Evolutionary conservation across 1,140 invertebrate genomes (phyloP).

Genomic region (Colletes gigas): DNA sequence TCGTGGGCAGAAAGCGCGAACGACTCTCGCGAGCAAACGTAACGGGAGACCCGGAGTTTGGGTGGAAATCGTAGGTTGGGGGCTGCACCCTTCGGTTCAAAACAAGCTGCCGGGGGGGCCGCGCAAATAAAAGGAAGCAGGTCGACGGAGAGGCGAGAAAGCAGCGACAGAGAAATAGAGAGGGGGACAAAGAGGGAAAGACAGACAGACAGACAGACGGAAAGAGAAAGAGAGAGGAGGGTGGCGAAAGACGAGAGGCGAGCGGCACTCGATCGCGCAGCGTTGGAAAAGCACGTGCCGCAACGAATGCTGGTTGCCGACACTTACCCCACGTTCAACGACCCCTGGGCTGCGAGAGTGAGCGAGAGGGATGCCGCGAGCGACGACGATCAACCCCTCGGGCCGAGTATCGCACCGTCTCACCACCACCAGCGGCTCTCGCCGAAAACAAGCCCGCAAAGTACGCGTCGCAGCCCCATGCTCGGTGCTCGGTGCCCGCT

Average conservation of each 20-base stretch:
- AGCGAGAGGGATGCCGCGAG: constrained; percentile 14
- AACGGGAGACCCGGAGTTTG: neutral
- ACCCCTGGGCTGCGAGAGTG: constrained; percentile 43
- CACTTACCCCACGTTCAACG: constrained; percentile 66
- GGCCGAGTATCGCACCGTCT: constrained; percentile 31
- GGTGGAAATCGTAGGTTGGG: neutral
- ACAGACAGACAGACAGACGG: neutral
- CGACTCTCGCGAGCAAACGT: too few relatives aligned
- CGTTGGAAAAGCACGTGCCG: constrained; percentile 52
- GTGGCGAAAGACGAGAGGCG: constrained; percentile 1
- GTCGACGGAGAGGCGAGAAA: neutral
- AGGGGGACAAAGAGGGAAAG: neutral
- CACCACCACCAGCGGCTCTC: constrained; percentile 46
- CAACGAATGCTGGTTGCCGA: constrained; percentile 34
- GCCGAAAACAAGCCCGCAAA: constrained; percentile 36
- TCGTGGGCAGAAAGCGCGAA: neutral
- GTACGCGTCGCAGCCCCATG: constrained; percentile 14
- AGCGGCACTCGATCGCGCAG: constrained; percentile 23
- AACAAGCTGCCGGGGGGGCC: neutral
- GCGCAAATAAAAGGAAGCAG: constrained; percentile 10
- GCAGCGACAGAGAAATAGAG: neutral
- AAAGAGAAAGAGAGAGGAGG: neutral
- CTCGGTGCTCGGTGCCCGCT: neutral
- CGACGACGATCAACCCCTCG: constrained; percentile 11
- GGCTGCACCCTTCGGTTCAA: neutral